These are phyloP conservation scores for Tiaroga cobitis DNA, from an alignment of 2,797 vertebrate species.

Conservation along the genomic window DNA sequence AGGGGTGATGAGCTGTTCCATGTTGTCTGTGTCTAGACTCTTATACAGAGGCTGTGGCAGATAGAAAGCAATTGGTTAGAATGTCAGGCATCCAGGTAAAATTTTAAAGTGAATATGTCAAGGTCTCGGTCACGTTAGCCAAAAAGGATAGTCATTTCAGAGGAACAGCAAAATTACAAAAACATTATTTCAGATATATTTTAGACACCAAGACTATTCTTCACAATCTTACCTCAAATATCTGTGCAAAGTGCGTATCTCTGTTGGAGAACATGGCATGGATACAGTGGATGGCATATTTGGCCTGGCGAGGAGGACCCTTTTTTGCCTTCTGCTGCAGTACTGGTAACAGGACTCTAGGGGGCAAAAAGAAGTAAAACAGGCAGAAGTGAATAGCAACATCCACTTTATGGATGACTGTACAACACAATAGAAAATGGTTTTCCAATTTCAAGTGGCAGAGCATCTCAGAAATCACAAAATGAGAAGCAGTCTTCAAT, in stretches of 20 bases:
- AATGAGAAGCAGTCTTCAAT: not conserved
- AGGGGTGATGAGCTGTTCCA: constrained; percentile 95
- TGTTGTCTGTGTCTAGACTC: constrained; percentile 91
- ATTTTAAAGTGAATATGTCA: not conserved
- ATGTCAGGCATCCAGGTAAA: not conserved
- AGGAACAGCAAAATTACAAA: not conserved
- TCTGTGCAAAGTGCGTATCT: constrained; percentile 98
- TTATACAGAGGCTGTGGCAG: constrained; percentile 90
- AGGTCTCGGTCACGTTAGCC: not conserved
- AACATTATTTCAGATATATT: not conserved
- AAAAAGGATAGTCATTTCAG: not conserved
- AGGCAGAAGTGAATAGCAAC: not conserved
- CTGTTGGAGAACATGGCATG: constrained; percentile 97
- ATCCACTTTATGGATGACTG: not conserved
- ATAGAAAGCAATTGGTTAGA: not conserved
- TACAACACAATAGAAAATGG: not conserved
- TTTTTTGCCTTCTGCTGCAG: constrained; percentile 97
- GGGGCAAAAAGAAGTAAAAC: constrained; percentile 57
- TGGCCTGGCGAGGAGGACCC: constrained; percentile 94
- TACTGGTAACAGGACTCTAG: constrained; percentile 92
- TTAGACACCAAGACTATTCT: not conserved
- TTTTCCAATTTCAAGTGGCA: not conserved
- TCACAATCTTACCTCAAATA: constrained; percentile 90
- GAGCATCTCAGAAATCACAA: not conserved
- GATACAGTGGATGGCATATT: constrained; percentile 98